Conservation (phyloP, 1,140 invertebrate genomes). For the Phortica variegata region DNA sequence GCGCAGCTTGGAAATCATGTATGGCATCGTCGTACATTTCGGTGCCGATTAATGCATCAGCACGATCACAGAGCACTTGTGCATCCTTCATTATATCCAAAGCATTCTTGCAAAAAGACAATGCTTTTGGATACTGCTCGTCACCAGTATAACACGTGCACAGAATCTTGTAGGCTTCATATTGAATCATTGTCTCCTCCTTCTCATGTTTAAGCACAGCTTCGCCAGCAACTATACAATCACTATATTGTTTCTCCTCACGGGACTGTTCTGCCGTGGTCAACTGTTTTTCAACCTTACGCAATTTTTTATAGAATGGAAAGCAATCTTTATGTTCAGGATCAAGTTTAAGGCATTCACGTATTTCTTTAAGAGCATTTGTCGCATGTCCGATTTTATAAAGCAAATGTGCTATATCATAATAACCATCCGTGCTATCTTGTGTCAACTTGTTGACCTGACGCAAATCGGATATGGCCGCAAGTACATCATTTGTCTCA, state of each 20-base stretch:
- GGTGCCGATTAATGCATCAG: constrained; percentile 84
- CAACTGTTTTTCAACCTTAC: constrained; percentile 90
- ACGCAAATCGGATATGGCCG: constrained; percentile 88
- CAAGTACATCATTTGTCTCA: constrained; percentile 73
- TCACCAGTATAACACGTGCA: constrained; percentile 75
- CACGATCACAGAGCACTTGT: constrained; percentile 83
- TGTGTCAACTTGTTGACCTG: constrained; percentile 85
- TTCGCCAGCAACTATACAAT: constrained; percentile 75
- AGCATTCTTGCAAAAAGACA: constrained; percentile 79
- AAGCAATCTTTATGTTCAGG: constrained; percentile 96
- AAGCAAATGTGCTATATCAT: constrained; percentile 78
- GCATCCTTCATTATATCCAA: constrained; percentile 76
- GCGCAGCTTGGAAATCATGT: constrained; percentile 80
- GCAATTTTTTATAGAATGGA: constrained; percentile 95
- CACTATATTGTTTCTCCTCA: constrained; percentile 69
- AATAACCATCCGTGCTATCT: constrained; percentile 89
- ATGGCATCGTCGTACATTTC: constrained; percentile 95
- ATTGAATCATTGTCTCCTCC: constrained; percentile 70
- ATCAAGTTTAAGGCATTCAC: constrained; percentile 97
- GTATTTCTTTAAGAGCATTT: constrained; percentile 87
- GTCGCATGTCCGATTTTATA: constrained; percentile 91
- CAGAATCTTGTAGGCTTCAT: constrained; percentile 71
- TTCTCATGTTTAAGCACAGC: constrained; percentile 71
- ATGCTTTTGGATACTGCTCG: constrained; percentile 66
- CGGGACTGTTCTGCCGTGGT: constrained; percentile 70